Evolutionary conservation across 2,113 vertebrate genomes (phyloP).

Genomic region (Pionites leucogaster): DNA sequence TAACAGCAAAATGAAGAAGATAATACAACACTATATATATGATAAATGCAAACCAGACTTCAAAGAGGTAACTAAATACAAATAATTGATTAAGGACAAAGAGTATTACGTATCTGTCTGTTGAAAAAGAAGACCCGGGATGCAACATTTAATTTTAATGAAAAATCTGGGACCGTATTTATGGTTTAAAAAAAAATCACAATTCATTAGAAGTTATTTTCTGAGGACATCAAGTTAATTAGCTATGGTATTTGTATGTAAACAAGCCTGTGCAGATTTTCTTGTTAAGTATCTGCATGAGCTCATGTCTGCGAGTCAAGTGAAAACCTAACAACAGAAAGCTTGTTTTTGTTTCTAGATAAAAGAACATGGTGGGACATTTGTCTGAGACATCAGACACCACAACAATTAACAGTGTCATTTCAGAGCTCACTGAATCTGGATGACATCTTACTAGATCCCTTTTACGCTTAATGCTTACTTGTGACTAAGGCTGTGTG

Average conservation of each 20-base stretch:
- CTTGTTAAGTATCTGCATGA: neutral
- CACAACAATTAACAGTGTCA: neutral
- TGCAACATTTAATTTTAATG: neutral
- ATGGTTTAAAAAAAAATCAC: neutral
- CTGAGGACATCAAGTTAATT: neutral
- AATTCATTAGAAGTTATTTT: neutral
- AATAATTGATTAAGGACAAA: neutral
- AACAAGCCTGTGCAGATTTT: neutral
- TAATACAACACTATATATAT: neutral
- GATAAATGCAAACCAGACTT: neutral
- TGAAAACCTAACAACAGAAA: neutral
- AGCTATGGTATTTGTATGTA: neutral
- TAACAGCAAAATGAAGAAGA: neutral
- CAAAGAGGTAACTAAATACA: neutral
- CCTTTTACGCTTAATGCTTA: neutral
- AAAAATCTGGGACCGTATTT: neutral
- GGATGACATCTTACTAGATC: neutral
- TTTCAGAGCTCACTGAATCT: neutral
- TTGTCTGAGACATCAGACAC: neutral
- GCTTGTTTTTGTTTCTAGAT: neutral
- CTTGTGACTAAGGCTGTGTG: neutral
- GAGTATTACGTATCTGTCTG: neutral
- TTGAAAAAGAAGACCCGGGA: neutral
- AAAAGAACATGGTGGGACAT: neutral
- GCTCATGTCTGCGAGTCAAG: neutral